Conservation (phyloP, 2,113 vertebrate genomes). For the Cacatua alba region DNA sequence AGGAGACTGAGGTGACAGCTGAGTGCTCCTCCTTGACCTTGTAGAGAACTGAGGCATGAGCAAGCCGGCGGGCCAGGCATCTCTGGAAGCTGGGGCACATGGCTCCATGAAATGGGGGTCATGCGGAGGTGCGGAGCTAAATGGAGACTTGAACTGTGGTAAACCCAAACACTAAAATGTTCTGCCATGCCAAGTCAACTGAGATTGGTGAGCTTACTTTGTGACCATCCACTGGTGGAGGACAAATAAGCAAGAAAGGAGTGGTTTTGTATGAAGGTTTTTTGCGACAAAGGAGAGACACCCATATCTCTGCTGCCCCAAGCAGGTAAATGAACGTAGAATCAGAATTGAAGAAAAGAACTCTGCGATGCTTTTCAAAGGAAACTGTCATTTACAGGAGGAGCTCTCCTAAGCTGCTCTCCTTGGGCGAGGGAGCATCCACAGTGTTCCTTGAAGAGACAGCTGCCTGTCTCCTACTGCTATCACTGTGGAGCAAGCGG, state of each 20-base stretch:
- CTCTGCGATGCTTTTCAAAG: not conserved
- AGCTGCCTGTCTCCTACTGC: not conserved
- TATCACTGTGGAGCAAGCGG: rapidly evolving
- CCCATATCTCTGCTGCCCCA: not conserved
- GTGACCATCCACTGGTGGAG: not conserved
- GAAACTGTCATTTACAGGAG: not conserved
- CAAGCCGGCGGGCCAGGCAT: not conserved
- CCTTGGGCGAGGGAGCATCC: not conserved
- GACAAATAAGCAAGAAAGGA: not conserved
- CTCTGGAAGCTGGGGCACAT: not conserved
- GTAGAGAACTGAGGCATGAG: not conserved
- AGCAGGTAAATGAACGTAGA: not conserved
- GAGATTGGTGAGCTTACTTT: not conserved
- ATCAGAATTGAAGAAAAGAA: not conserved
- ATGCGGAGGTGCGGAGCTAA: not conserved
- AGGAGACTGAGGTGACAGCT: not conserved
- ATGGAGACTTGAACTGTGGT: not conserved
- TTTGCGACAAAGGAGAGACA: not conserved
- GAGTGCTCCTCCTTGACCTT: not conserved
- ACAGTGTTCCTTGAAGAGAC: not conserved
- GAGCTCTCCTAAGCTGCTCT: not conserved
- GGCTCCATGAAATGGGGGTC: not conserved
- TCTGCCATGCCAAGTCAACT: not conserved
- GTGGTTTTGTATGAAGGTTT: not conserved
- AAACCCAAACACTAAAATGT: not conserved